Evolutionary conservation across 2,888 invertebrate genomes (phyloP), one percentile per base, ranked within the genome.

Genomic region (Dryadula phaetusa): DNA sequence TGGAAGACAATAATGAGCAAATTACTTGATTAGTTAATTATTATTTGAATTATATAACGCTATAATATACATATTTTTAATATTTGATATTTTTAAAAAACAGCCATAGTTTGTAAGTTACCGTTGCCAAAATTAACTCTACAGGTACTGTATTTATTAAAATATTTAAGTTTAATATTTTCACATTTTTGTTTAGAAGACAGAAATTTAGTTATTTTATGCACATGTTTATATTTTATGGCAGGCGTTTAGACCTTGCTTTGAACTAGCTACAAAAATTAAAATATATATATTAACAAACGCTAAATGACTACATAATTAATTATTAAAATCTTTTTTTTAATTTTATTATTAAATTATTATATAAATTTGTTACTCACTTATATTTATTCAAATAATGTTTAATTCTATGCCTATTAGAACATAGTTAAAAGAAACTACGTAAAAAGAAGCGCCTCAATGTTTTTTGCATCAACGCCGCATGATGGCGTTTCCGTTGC

Each of bases 401-500:
- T 28, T 28, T 2, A 16, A 52, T 7, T 49, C n/a, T 49, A 3
- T 10, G 49, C 14, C 16, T 28, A 52, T 8, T 8, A 28, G 16
- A 52, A n/a, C 10, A 52, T 10, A 28, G 5, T 18, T n/a, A 22
- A 56, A 37, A 28, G 22, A 2, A n/a, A 20, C 37, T 64, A 58
- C 64, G 76, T 79, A 49, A 61, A 83, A 80, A 63, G 82, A 72
- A 85, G 81, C 79, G 14, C 64, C 54, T 49, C 66, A 56, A 75
- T 66, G 63, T 72, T 77, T 79, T 84, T 80, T 77, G 67, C 74
- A 76, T 74, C 69, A 69, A 75, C 73, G 75, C 82, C 86, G 84
- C 82, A 82, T 85, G 89, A 84, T 87, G 87, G 87, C 88, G 87
- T 80, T 83, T 82, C 78, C 77, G 81, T 83, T 89, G 88, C 87